phyloP scores from a whole-genome alignment of 2,113 vertebrate species.

The Pelmatolapia mariae region DNA sequence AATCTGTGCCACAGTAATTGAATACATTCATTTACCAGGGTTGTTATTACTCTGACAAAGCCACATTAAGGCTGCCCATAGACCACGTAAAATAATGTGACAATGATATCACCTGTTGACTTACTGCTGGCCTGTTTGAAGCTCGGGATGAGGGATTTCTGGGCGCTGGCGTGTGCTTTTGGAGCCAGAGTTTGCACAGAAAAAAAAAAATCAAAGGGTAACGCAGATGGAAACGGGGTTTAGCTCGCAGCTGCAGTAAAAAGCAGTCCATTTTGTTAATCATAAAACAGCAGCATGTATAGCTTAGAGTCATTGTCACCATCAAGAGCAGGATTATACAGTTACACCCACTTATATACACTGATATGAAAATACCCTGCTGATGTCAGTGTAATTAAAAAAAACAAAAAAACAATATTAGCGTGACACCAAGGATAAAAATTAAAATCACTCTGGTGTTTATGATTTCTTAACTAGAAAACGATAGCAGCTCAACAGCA shows the following conservation, averaged over 20 bases:
- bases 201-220: conserved; percentile 43
- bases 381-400: background rate
- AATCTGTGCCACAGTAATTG: conserved; percentile 28
- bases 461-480: background rate
- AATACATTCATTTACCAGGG: conserved; percentile 39
- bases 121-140: conserved; percentile 23
- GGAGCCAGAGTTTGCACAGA: conserved; percentile 28
- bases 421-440: background rate
- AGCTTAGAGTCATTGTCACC: conserved; percentile 21
- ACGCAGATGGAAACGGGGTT: conserved; percentile 31
- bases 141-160: conserved; percentile 27
- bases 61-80: conserved; percentile 15
- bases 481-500: background rate
- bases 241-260: conserved; percentile 9
- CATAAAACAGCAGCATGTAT: conserved; percentile 21
- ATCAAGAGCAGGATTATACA: conserved; percentile 31
- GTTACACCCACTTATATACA: conserved; percentile 17
- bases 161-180: conserved; percentile 5
- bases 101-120: conserved; percentile 56
- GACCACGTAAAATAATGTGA: conserved; percentile 35
- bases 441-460: background rate
- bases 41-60: conserved; percentile 44
- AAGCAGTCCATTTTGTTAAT: conserved; percentile 19
- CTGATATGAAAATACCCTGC: background rate
- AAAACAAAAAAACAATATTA: background rate